Percentiles rank a stretch among this genome's conserved stretches.
Evolutionary conservation across 2,797 vertebrate species (phyloP).

Genomic region (Sarcophilus harrisii): DNA sequence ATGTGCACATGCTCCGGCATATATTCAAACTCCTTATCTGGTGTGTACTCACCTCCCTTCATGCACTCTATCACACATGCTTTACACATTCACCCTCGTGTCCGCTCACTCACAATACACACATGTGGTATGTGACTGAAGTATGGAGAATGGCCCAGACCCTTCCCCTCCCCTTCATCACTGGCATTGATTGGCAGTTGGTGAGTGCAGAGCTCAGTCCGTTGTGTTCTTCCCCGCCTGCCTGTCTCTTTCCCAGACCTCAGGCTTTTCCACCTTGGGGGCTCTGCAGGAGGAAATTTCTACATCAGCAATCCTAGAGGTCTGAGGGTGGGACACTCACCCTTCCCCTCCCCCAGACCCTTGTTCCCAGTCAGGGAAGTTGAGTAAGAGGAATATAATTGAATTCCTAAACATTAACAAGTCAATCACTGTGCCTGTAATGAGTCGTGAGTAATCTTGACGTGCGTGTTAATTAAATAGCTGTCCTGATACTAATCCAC

Average conservation of each 20-base stretch:
- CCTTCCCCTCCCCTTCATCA: background rate
- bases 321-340: background rate
- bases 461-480: conserved; percentile 86
- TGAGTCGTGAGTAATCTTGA: conserved; percentile 86
- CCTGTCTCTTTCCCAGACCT: background rate
- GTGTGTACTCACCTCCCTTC: background rate
- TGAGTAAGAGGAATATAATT: conserved; percentile 79
- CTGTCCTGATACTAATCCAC: conserved; percentile 83
- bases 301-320: background rate
- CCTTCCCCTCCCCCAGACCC: background rate
- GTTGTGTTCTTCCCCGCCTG: background rate
- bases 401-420: conserved; percentile 84
- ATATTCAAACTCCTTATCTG: background rate
- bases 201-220: background rate
- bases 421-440: conserved; percentile 84
- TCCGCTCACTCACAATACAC: background rate
- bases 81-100: background rate
- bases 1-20: background rate
- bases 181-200: background rate
- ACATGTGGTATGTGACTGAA: background rate
- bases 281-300: background rate
- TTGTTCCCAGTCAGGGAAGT: conserved; percentile 51
- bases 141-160: background rate
- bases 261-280: background rate
- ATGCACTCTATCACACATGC: background rate